Base-by-base conservation (phyloP, 2,888 invertebrate species). In the Sinopyrophorus schimmeli region DNA sequence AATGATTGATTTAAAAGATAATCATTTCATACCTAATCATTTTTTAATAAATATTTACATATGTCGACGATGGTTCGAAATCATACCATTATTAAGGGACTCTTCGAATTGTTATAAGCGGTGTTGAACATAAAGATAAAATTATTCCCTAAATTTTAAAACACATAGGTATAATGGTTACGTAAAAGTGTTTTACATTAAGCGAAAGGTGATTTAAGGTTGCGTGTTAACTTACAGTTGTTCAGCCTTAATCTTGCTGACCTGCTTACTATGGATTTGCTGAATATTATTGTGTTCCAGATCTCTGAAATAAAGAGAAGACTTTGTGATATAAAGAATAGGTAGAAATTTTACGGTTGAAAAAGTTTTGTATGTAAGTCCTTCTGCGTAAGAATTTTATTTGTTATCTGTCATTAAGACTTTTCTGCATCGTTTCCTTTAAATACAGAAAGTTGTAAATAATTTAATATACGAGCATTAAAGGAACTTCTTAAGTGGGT, bases 241-340 rank as follows among this genome's bases (percentile, higher is more conserved):
- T 54, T 69, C 72, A 3, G 72, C 67, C 47, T 65, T 67, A 15
- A 74, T 63, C 51, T 64, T 66, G 54, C 65, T 70, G 14, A 74
- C 64, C 53, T 72, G 70, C 30, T 65, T 64, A 9, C 60, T 65
- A 10, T 62, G 62, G 26, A 75, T 72, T 39, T 61, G 66, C 44
- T 67, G 64, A 23, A 75, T 74, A 47, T 61, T 63, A 55, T 75
- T 75, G 59, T 74, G 70, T 54, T 75, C 74, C 63, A 75, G 58
- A 55, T 75, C 75, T 47, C 75, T 74, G 66, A 17, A 70, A 71
- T 40, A 60, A 59, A 58, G 54, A 43, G 42, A 53, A 30, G 44
- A 31, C 16, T 26, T 31, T 11, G 11, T 7, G 5, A 17, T 6
- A 17, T 6, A 5, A 3, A 20, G 5, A 11, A 10, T 27, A 3